Conservation (phyloP, 1,140 invertebrate species). For the Zaprionus camerounensis region DNA sequence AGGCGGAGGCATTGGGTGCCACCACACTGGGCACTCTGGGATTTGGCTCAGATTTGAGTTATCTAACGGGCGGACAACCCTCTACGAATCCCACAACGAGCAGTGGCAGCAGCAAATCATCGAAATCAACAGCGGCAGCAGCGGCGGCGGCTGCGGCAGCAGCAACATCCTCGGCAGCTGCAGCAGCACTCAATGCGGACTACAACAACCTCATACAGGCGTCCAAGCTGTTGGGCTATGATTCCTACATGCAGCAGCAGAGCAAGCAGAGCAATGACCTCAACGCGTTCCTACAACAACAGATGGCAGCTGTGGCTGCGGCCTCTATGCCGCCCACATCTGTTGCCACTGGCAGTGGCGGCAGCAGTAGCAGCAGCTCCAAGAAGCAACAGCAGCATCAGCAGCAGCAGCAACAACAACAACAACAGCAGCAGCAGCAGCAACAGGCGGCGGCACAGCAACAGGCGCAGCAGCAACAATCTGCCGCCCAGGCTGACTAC, state of each 20-base stretch:
- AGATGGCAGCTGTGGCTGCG: conserved; percentile 76
- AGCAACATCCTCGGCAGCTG: conserved; percentile 67
- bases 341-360: conserved; percentile 28
- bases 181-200: conserved; percentile 73
- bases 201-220: conserved; percentile 81
- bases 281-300: conserved; percentile 78
- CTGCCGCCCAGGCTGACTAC: conserved; percentile 68
- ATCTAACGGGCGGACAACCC: conserved; percentile 57
- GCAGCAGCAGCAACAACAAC: conserved; percentile 39
- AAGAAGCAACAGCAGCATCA: conserved; percentile 60
- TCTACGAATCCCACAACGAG: conserved; percentile 26
- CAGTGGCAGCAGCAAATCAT: conserved; percentile 50
- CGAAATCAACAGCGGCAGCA: conserved; percentile 48
- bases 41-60: conserved; percentile 76
- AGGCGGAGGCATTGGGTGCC: conserved; percentile 81
- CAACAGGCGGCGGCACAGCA: conserved; percentile 46
- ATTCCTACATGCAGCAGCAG: conserved; percentile 80
- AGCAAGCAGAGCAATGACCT: conserved; percentile 76
- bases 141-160: conserved; percentile 52
- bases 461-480: conserved; percentile 16
- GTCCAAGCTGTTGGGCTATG: conserved; percentile 79
- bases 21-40: conserved; percentile 80
- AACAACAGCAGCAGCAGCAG: conserved; percentile 46
- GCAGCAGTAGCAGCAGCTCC: conserved; percentile 34
- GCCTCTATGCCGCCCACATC: conserved; percentile 60